A percentile compares a stretch with the other conserved stretches of the same genome.
Conservation (phyloP, 2,113 vertebrate genomes). For the Sturnira hondurensis region DNA sequence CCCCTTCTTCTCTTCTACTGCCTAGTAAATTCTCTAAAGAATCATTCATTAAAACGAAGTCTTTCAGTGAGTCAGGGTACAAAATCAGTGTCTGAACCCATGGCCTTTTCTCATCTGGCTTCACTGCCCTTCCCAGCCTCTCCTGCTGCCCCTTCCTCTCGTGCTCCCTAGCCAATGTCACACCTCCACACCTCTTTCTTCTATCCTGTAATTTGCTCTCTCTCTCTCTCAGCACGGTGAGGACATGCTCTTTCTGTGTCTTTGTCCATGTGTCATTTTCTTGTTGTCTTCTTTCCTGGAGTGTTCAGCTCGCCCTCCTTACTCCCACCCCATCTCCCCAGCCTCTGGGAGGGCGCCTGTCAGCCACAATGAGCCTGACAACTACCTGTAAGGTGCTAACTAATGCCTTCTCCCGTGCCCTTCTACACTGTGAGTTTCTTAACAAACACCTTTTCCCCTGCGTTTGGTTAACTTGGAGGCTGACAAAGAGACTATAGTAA, state of each 20-base stretch:
- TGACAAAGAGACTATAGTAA: neutral
- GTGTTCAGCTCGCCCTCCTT: neutral
- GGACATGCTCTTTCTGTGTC: neutral
- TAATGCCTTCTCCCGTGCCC: neutral
- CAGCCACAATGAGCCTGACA: neutral
- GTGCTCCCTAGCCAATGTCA: neutral
- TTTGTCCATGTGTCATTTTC: neutral
- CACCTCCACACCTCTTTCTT: neutral
- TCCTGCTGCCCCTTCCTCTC: rapidly evolving
- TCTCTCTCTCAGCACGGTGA: neutral
- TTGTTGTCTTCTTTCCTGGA: neutral
- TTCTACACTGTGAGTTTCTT: neutral
- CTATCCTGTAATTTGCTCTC: neutral
- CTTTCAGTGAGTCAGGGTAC: neutral
- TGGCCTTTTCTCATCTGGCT: neutral
- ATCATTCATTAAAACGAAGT: neutral
- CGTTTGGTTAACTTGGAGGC: neutral
- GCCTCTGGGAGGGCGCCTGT: neutral
- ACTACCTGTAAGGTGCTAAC: neutral
- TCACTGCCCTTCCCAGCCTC: neutral
- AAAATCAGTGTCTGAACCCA: neutral
- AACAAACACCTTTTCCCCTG: neutral
- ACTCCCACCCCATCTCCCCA: neutral
- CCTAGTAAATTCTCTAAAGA: neutral
- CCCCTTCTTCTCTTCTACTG: neutral